Evolutionary conservation across 2,113 vertebrate genomes (phyloP).

Genomic region (Circaetus cinerascens): DNA sequence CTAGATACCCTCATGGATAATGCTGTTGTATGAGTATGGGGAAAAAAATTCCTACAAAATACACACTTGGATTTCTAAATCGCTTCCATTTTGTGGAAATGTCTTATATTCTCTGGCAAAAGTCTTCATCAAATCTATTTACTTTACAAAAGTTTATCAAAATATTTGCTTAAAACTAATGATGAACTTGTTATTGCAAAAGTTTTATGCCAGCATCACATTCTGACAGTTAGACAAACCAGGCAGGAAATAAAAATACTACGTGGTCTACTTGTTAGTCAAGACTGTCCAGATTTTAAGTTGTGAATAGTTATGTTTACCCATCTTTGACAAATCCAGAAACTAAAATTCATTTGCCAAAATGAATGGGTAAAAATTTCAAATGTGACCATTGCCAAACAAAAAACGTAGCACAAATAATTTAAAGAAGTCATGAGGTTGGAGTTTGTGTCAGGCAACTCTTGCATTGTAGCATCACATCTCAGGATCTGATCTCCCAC

Average conservation of each 20-base stretch:
- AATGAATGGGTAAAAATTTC: background rate
- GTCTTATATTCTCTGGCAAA: background rate
- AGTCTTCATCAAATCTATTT: background rate
- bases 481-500: background rate
- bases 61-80: background rate
- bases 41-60: background rate
- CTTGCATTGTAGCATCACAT: background rate
- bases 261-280: background rate
- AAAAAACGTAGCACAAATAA: background rate
- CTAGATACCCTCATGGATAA: background rate
- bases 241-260: background rate
- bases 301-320: background rate
- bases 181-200: background rate
- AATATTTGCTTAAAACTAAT: background rate
- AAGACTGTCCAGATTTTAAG: background rate
- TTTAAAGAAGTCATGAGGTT: background rate
- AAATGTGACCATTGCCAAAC: background rate
- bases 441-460: background rate
- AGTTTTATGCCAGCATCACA: background rate
- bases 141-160: background rate
- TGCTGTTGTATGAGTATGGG: accelerated
- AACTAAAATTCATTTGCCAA: background rate
- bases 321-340: background rate
- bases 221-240: background rate
- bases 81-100: background rate